Conservation (phyloP, 2,113 vertebrate species). For the Nibea albiflora region DNA sequence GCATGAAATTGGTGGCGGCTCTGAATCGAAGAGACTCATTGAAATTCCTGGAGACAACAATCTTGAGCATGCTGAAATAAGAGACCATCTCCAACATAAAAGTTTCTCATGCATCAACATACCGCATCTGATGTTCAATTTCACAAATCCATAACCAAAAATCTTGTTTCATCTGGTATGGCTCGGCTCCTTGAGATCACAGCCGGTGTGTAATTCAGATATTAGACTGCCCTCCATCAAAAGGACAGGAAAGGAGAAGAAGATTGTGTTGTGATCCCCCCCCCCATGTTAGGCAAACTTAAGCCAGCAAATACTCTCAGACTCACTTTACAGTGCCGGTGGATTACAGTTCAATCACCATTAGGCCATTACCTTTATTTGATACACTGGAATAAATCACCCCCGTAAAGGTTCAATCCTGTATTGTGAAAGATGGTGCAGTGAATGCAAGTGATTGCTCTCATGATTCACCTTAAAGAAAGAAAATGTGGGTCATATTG, state of each 20-base stretch:
- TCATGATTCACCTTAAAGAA: not conserved
- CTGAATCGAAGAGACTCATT: not conserved
- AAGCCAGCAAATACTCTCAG: not conserved
- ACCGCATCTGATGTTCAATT: constrained; percentile 5
- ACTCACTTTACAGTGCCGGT: not conserved
- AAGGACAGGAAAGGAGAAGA: not conserved
- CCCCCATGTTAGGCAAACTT: not conserved
- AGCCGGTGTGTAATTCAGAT: constrained; percentile 2
- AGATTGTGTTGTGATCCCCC: not conserved
- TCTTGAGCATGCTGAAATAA: not conserved
- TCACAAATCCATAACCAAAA: constrained; percentile 17
- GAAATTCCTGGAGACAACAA: not conserved
- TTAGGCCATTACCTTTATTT: not conserved
- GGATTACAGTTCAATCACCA: not conserved
- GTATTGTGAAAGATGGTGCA: not conserved
- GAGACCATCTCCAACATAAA: not conserved
- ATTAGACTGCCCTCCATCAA: not conserved
- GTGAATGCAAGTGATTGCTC: not conserved
- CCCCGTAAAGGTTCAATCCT: not conserved
- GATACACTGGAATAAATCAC: not conserved
- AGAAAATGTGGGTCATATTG: not conserved
- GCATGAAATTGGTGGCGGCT: constrained; percentile 10
- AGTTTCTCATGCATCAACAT: not conserved
- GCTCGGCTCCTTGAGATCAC: not conserved
- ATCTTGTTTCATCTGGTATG: not conserved